Conservation (phyloP, 2,888 invertebrate species). For the Pimpla rufipes region DNA sequence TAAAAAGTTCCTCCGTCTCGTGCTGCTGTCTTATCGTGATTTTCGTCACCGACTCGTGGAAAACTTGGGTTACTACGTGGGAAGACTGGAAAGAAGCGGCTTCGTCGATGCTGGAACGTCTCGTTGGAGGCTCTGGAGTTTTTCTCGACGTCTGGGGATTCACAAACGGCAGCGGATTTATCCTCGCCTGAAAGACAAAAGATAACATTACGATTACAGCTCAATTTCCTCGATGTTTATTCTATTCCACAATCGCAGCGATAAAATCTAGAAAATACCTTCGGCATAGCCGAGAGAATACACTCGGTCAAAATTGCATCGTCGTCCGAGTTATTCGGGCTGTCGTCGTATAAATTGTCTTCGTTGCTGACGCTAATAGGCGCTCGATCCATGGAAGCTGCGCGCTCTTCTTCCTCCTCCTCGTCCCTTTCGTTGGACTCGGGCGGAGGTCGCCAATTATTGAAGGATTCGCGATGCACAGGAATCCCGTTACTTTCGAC, state of each 20-base stretch:
- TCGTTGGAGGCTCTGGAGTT: conserved; percentile 32
- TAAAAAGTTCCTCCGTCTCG: conserved; percentile 50
- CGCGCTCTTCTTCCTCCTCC: neutral
- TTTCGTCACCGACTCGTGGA: conserved; percentile 65
- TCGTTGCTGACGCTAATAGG: conserved; percentile 30
- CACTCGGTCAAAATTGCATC: conserved; percentile 89
- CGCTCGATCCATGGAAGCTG: neutral
- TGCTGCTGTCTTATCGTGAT: conserved; percentile 60
- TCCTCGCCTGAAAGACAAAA: conserved; percentile 44
- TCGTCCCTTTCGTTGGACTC: conserved; percentile 6
- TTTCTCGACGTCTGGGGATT: conserved; percentile 65
- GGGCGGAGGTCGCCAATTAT: conserved; percentile 20
- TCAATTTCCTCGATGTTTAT: neutral
- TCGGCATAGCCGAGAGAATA: conserved; percentile 89
- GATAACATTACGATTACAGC: neutral
- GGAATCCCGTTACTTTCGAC: conserved; percentile 37
- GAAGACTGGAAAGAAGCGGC: conserved; percentile 36
- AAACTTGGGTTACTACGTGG: conserved; percentile 51
- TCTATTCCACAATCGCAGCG: neutral
- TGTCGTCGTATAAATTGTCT: conserved; percentile 87
- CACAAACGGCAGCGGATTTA: conserved; percentile 43
- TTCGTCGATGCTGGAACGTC: conserved; percentile 37
- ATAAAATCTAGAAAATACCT: conserved; percentile 82
- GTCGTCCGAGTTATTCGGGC: conserved; percentile 88
- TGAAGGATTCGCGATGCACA: conserved; percentile 43